Conservation (phyloP, 2,797 vertebrate species). For the Choloepus didactylus region DNA sequence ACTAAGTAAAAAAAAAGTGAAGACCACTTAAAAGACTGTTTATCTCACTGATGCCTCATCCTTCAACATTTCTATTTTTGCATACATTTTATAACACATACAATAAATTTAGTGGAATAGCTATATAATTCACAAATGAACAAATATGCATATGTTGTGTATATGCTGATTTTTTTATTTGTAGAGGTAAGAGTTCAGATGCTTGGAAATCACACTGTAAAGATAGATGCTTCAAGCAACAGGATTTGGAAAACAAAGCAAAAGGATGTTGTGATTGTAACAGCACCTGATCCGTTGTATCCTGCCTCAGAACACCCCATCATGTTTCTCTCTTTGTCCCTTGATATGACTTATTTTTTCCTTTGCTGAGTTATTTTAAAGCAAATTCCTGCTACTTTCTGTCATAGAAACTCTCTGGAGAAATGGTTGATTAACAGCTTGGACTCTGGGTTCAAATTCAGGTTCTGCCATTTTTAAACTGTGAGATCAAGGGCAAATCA, state of each 20-base stretch:
- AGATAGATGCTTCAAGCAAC: not conserved
- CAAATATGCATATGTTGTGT: not conserved
- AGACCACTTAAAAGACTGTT: not conserved
- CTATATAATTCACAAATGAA: not conserved
- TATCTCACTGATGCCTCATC: not conserved
- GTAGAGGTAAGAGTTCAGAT: not conserved
- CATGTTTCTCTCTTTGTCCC: not conserved
- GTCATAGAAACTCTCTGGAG: not conserved
- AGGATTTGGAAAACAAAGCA: not conserved
- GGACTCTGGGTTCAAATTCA: rapidly evolving
- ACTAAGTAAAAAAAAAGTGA: not conserved
- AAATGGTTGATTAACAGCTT: not conserved
- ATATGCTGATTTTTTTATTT: not conserved
- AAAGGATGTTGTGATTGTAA: not conserved
- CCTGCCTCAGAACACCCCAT: not conserved
- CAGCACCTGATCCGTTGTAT: too few relatives aligned
- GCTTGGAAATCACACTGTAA: not conserved
- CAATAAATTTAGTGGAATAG: not conserved
- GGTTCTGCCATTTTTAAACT: too few relatives aligned
- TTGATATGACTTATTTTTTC: not conserved
- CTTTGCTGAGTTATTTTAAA: not conserved
- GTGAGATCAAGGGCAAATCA: too few relatives aligned
- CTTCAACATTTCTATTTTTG: not conserved
- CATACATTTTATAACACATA: not conserved
- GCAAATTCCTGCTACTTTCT: not conserved